Base-by-base conservation (phyloP, 2,797 vertebrate genomes). In the Graptemys geographica region DNA sequence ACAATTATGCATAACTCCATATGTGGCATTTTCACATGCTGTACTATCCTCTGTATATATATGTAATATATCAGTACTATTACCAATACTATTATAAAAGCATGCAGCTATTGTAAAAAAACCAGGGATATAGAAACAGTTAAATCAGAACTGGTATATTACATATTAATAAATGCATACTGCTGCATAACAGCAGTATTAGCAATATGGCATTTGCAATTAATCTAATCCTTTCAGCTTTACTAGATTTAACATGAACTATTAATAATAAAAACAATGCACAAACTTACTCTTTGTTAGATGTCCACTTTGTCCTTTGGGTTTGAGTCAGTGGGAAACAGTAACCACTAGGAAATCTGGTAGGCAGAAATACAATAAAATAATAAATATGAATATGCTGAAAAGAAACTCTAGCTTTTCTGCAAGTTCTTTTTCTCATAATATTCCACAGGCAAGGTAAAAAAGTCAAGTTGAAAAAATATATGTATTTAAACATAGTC, bases 231-330 rank as follows among this genome's bases (percentile, higher is more conserved):
- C 93, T 96, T 93, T 83, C 88, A 96, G 85, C 37, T 97, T 86
- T 86, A 90, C 49, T 83, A 87, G 51, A 84, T 84, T 79, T 88
- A 92, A 80, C 25, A 87, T 74, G 33, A 95, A 95, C 84, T 27
- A 91, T 2, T 7, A 97, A 91, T 79, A 95, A 90, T 27, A 94
- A 96, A 98, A 98, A 90, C 8, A 93, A 91, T 78, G 78, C 65
- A 96, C 41, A 81, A 97, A 98, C 98, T 98, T 98, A 98, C 98
- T 95, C 10, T 97, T 97, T 96, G 84, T 92, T 81, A 93, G 94
- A 37, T 93, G 95, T 93, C 97, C 96, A 86, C 92, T 79, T 90
- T 90, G 86, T 97, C 96, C 96, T 97, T 96, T 92, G 86, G 81
- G 95, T 95, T 91, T 57, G 81, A 97, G 86, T 93, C 97, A 96